Evolutionary conservation across 2,797 vertebrate genomes (phyloP).

Genomic region (Anomalospiza imberbis): DNA sequence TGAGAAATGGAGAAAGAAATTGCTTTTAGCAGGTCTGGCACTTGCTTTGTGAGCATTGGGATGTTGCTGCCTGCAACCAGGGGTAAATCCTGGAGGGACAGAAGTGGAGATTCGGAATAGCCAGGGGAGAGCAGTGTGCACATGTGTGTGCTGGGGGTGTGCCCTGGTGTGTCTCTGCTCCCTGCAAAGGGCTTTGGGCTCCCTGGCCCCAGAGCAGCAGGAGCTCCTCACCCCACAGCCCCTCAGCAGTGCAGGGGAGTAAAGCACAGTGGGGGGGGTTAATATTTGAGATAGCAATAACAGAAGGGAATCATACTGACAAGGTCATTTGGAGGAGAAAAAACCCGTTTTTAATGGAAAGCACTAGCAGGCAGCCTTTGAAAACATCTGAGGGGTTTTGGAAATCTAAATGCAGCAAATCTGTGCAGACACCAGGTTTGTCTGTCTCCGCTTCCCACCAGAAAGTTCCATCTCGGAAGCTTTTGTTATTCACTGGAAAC

Average conservation of each 20-base stretch:
- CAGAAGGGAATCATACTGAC: not conserved
- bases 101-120: not conserved
- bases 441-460: not conserved
- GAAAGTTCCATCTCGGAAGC: not conserved
- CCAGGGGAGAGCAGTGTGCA: not conserved
- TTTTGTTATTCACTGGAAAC: constrained; percentile 44
- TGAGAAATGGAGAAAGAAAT: not conserved
- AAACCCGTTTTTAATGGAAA: not conserved
- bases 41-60: not conserved
- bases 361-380: not conserved
- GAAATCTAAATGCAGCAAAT: not conserved
- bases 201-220: not conserved
- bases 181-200: not conserved
- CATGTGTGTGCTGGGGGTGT: rapidly evolving
- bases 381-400: not conserved
- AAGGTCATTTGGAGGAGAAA: not conserved
- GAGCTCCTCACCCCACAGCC: not conserved
- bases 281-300: not conserved
- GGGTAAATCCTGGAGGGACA: not conserved
- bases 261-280: not conserved
- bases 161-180: not conserved
- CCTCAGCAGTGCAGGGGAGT: not conserved
- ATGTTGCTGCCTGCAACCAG: not conserved
- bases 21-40: not conserved
- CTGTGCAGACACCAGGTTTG: not conserved